phyloP scores from a whole-genome alignment of 2,888 invertebrate genomes.

The Chrysolina haemoptera region DNA sequence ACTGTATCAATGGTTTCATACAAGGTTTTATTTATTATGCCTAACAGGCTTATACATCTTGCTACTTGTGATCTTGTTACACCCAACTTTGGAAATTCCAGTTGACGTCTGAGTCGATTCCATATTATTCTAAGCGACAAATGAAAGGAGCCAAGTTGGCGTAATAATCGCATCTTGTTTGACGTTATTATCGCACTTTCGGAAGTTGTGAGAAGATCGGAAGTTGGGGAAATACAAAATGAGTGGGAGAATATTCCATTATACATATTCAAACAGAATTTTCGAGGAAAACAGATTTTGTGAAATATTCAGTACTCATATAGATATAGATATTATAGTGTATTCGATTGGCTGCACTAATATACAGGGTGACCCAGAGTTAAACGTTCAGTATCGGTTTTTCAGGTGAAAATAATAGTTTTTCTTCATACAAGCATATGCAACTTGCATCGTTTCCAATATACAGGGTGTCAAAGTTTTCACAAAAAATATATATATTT shows the following conservation, averaged over 20 bases:
- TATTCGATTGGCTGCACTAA: too few species aligned
- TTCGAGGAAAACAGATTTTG: neutral
- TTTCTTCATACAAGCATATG: too few species aligned
- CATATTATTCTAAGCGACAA: neutral
- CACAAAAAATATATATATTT: too few species aligned
- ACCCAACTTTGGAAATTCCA: conserved; percentile 5
- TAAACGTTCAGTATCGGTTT: too few species aligned
- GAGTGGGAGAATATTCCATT: neutral
- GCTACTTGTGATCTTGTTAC: conserved; percentile 19
- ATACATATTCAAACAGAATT: neutral
- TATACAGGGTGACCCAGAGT: too few species aligned
- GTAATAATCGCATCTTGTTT: neutral
- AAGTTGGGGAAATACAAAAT: neutral
- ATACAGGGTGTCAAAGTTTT: too few species aligned
- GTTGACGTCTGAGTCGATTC: neutral
- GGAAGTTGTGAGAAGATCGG: neutral
- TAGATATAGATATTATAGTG: too few species aligned
- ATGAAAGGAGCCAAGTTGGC: neutral
- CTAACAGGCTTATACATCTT: neutral
- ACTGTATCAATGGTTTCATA: neutral
- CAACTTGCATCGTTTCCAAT: too few species aligned
- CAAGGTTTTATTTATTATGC: neutral
- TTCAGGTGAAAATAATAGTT: too few species aligned
- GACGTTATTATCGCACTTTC: neutral
- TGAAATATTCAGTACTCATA: too few species aligned